Percentiles rank a stretch among this genome's conserved stretches.
These are phyloP conservation scores for Nudaria mundana DNA, from an alignment of 2,888 invertebrate species.

Conservation along the genomic window DNA sequence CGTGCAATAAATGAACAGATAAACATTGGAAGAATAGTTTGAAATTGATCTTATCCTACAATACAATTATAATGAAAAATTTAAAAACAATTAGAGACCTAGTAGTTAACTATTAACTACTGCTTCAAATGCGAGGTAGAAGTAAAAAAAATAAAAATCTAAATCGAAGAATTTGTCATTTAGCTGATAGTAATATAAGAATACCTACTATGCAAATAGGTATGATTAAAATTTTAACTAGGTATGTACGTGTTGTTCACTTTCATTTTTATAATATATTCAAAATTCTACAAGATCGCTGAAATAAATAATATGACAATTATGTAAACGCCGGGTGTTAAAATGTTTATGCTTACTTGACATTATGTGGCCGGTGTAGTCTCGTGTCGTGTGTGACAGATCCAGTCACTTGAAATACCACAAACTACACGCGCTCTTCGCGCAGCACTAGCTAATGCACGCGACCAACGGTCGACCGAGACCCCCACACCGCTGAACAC, in stretches of 20 bases:
- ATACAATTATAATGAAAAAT: no score
- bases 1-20: no score
- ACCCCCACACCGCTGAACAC: conserved; percentile 42
- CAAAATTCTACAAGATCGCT: not conserved
- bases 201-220: not conserved
- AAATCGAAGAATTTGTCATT: no score
- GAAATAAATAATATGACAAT: not conserved
- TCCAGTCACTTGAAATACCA: conserved; percentile 66
- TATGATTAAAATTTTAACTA: conserved; percentile 3
- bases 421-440: conserved; percentile 72
- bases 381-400: conserved; percentile 66
- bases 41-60: no score
- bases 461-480: conserved; percentile 46
- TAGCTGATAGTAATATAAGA: not conserved
- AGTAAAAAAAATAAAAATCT: no score
- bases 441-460: conserved; percentile 69
- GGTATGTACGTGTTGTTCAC: conserved; percentile 4
- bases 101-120: no score
- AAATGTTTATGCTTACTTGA: conserved; percentile 61
- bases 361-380: conserved; percentile 73
- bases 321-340: conserved; percentile 17
- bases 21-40: no score
- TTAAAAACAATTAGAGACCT: no score
- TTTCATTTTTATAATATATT: not conserved
- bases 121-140: no score